Percentiles rank a stretch among this genome's conserved stretches.
Conservation (phyloP, 2,797 vertebrate species). For the Sparus aurata region DNA sequence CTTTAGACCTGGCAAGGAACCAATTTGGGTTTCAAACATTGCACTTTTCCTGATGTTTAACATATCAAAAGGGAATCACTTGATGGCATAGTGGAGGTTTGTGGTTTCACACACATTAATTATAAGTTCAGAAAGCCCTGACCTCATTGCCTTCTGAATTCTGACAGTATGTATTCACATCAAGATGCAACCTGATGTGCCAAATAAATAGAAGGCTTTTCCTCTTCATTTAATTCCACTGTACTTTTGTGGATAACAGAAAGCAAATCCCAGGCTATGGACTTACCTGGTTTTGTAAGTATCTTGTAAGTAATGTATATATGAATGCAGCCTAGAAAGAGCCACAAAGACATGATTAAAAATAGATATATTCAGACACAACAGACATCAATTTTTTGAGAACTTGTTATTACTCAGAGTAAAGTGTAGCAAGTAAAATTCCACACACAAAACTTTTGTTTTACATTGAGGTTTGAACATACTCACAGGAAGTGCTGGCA, state of each 20-base stretch:
- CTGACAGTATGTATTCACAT: not conserved
- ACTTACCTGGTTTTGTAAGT: slow-evolving; percentile 84
- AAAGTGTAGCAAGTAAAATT: not conserved
- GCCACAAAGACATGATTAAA: not conserved
- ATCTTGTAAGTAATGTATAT: slow-evolving; percentile 74
- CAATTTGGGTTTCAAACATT: no score
- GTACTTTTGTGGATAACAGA: not conserved
- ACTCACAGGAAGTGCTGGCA: slow-evolving; percentile 95
- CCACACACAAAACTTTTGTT: not conserved
- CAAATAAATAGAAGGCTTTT: not conserved
- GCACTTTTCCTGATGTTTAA: no score
- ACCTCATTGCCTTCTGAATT: not conserved
- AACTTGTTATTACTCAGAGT: not conserved
- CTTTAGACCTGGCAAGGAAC: no score
- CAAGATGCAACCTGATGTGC: not conserved
- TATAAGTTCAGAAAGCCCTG: no score
- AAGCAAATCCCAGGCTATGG: not conserved
- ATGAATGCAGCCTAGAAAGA: slow-evolving; percentile 79
- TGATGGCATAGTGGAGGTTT: no score
- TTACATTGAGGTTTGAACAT: not conserved
- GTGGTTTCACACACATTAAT: no score
- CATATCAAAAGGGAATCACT: no score
- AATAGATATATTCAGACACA: not conserved
- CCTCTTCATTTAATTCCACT: not conserved
- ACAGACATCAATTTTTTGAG: not conserved